A percentile compares a stretch with the other conserved stretches of the same genome.
These are phyloP conservation scores for Amiota mariae DNA, from an alignment of 2,888 invertebrate species.

Conservation along the genomic window DNA sequence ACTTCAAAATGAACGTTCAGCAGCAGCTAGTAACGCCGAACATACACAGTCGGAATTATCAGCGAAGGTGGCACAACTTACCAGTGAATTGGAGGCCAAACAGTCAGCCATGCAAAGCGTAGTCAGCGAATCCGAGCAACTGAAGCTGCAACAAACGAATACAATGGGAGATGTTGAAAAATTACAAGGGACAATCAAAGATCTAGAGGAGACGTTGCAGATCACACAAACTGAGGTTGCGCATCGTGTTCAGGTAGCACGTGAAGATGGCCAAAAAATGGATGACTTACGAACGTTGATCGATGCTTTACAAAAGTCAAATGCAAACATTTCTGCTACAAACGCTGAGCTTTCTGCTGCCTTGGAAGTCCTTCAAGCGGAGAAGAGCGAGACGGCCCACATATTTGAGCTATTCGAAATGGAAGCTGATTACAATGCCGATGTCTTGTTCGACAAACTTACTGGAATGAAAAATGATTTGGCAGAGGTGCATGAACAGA, in stretches of 20 bases:
- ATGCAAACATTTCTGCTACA: constrained; percentile 63
- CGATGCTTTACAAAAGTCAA: constrained; percentile 61
- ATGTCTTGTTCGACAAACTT: constrained; percentile 57
- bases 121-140: constrained; percentile 45
- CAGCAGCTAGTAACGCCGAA: constrained; percentile 34
- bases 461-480: constrained; percentile 60
- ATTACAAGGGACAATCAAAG: constrained; percentile 49
- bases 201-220: constrained; percentile 57
- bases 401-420: constrained; percentile 69
- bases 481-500: constrained; percentile 47
- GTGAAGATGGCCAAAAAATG: constrained; percentile 62
- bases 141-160: constrained; percentile 51
- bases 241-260: constrained; percentile 58
- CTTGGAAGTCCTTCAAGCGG: constrained; percentile 60
- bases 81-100: constrained; percentile 42
- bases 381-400: constrained; percentile 65
- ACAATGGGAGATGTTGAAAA: constrained; percentile 43
- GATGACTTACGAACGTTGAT: constrained; percentile 60
- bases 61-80: constrained; percentile 44
- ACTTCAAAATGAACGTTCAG: constrained; percentile 42
- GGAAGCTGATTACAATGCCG: constrained; percentile 65
- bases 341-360: constrained; percentile 61
- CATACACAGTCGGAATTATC: constrained; percentile 43
- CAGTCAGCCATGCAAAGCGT: constrained; percentile 35
- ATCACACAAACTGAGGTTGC: constrained; percentile 54